These are phyloP conservation scores for Orgyia antiqua DNA, from an alignment of 2,888 invertebrate species.

Conservation along the genomic window DNA sequence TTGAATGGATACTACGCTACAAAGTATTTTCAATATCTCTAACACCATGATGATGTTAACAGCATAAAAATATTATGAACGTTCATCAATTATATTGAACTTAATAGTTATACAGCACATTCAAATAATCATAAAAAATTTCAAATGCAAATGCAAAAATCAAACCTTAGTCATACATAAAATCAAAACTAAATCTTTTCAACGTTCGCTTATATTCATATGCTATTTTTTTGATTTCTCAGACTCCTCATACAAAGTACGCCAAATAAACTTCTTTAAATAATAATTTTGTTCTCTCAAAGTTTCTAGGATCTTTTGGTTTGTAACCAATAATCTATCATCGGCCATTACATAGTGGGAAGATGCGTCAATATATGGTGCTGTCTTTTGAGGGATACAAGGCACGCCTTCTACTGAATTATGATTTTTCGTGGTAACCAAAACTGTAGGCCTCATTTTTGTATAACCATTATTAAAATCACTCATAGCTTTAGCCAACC, in stretches of 20 bases:
- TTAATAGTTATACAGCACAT: no score
- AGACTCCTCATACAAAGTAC: conserved; percentile 20
- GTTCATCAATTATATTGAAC: no score
- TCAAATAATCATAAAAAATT: no score
- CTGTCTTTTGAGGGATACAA: conserved; percentile 32
- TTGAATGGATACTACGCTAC: no score
- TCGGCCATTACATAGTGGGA: conserved; percentile 30
- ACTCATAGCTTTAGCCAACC: conserved; percentile 47
- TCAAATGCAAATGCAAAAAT: no score
- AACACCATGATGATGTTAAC: no score
- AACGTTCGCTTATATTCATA: no score
- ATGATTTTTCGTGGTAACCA: conserved; percentile 20
- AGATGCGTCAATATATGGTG: not conserved
- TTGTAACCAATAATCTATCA: conserved; percentile 51
- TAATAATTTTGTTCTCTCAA: conserved; percentile 52
- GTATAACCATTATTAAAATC: conserved; percentile 57
- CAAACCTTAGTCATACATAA: no score
- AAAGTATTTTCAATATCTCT: no score
- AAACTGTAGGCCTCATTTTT: conserved; percentile 45
- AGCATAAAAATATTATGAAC: no score
- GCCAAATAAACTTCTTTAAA: conserved; percentile 36
- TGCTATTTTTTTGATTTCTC: conserved; percentile 13
- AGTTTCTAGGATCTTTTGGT: conserved; percentile 57
- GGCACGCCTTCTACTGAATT: conserved; percentile 57
- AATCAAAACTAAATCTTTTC: no score